Evolutionary conservation across 2,888 invertebrate genomes (phyloP).

Genomic region (Aleiodes testaceus): DNA sequence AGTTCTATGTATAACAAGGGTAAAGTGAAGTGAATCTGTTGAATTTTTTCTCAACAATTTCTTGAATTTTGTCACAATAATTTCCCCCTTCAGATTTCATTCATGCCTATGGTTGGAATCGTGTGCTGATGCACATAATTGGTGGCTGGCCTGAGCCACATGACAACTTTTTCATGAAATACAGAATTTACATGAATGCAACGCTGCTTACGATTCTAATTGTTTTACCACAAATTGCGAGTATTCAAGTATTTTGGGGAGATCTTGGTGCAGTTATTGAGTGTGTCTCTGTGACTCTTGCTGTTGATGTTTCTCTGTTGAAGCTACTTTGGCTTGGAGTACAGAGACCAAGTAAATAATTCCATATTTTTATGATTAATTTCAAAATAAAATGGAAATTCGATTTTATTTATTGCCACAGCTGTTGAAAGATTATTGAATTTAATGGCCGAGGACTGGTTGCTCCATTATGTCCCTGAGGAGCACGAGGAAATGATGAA

Average conservation of each 20-base stretch:
- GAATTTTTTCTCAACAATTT: background rate
- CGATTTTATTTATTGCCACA: conserved; percentile 40
- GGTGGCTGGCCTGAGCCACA: conserved; percentile 48
- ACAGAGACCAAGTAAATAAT: conserved; percentile 2
- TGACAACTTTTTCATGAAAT: conserved; percentile 43
- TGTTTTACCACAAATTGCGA: conserved; percentile 53
- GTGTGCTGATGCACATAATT: conserved; percentile 52
- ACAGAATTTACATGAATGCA: conserved; percentile 42
- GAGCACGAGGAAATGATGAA: conserved; percentile 18
- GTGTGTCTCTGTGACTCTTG: conserved; percentile 53
- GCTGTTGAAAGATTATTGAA: conserved; percentile 22
- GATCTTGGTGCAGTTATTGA: conserved; percentile 54
- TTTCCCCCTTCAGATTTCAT: conserved; percentile 47
- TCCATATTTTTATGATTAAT: conserved; percentile 37
- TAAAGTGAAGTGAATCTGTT: background rate
- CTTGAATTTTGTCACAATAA: conserved; percentile 14
- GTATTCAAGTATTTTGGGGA: conserved; percentile 51
- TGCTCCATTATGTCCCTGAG: background rate
- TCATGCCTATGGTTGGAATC: conserved; percentile 55
- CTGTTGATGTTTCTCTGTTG: conserved; percentile 42
- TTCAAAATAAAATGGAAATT: too few relatives aligned
- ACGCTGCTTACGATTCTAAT: conserved; percentile 43
- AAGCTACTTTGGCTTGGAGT: conserved; percentile 9
- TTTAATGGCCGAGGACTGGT: conserved; percentile 5
- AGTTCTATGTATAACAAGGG: background rate